phyloP scores from a whole-genome alignment of 1,140 invertebrate species.

The Bombus balteatus region DNA sequence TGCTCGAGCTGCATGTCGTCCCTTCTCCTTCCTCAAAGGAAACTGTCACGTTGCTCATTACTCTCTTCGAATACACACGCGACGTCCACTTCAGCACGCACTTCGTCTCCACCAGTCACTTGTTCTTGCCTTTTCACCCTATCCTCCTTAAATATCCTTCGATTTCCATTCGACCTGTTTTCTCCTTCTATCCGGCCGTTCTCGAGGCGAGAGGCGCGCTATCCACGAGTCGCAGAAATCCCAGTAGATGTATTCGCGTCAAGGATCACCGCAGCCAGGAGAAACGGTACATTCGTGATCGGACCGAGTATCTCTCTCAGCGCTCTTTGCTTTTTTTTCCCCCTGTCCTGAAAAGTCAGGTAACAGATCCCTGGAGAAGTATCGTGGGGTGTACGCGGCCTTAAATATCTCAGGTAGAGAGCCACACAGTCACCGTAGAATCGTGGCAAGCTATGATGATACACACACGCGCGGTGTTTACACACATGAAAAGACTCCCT shows the following conservation, averaged over 20 bases:
- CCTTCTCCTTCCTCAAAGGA: slow-evolving; percentile 41
- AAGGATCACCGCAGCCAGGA: neutral
- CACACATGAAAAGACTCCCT: slow-evolving; percentile 75
- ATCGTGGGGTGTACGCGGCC: neutral
- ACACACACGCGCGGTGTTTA: slow-evolving; percentile 70
- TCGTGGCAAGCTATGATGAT: slow-evolving; percentile 1
- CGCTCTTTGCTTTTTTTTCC: neutral
- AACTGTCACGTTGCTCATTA: slow-evolving; percentile 56
- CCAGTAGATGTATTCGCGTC: neutral
- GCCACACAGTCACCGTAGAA: neutral
- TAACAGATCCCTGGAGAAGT: slow-evolving; percentile 32
- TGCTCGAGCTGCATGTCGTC: slow-evolving; percentile 53
- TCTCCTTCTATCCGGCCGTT: no score
- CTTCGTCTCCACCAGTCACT: slow-evolving; percentile 12
- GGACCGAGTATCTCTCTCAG: neutral
- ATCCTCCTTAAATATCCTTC: neutral
- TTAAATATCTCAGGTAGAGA: slow-evolving; percentile 22
- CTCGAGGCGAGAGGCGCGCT: no score
- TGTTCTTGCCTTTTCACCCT: neutral
- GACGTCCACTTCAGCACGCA: slow-evolving; percentile 2
- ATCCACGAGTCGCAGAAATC: neutral
- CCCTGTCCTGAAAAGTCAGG: slow-evolving; percentile 39
- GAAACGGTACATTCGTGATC: slow-evolving; percentile 38
- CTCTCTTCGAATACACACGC: slow-evolving; percentile 34
- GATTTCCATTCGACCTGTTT: neutral